A percentile compares a stretch with the other conserved stretches of the same genome.
Conservation (phyloP, 2,113 vertebrate genomes). For the Zonotrichia leucophrys region DNA sequence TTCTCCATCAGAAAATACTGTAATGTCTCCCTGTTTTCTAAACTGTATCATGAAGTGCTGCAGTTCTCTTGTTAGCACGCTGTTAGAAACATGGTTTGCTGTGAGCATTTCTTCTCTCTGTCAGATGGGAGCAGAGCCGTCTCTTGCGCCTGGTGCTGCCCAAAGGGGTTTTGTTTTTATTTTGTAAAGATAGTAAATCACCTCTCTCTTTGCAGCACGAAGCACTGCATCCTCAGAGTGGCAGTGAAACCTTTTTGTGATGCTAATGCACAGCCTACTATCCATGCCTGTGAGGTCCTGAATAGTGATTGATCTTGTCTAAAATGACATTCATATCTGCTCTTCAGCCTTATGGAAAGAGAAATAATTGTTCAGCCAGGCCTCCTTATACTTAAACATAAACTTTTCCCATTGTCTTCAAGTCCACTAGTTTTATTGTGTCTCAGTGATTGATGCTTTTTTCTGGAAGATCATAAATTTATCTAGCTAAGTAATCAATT, state of each 20-base stretch:
- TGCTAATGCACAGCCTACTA: not conserved
- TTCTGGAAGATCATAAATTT: not conserved
- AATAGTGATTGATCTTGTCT: not conserved
- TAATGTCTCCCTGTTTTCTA: not conserved
- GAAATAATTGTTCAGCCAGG: not conserved
- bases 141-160: not conserved
- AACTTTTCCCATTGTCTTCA: not conserved
- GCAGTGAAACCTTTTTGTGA: not conserved
- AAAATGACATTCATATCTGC: not conserved
- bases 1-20: not conserved
- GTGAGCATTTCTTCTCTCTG: not conserved
- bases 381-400: not conserved
- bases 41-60: not conserved
- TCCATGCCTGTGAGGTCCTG: not conserved
- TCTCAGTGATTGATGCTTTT: not conserved
- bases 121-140: not conserved
- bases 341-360: not conserved
- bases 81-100: not conserved
- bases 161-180: not conserved
- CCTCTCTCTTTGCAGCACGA: not conserved
- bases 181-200: not conserved
- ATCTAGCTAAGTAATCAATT: not conserved
- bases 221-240: not conserved
- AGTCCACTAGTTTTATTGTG: not conserved
- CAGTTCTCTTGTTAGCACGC: not conserved